These are phyloP conservation scores for Phainopepla nitens DNA, from an alignment of 2,113 vertebrate species.

Conservation along the genomic window DNA sequence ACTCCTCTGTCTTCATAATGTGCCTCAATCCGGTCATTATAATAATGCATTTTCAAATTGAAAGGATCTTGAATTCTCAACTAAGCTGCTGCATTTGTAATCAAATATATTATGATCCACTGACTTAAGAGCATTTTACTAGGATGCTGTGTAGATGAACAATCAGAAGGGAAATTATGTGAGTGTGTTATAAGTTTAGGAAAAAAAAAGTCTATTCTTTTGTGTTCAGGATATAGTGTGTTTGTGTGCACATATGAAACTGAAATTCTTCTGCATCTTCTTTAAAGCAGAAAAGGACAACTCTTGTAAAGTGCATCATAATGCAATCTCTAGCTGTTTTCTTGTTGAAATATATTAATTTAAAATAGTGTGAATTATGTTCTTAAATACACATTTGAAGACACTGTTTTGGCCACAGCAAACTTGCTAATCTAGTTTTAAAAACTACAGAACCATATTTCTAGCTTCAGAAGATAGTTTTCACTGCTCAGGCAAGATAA, in stretches of 20 bases:
- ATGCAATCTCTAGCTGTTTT: background rate
- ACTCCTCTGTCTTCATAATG: background rate
- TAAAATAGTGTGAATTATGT: background rate
- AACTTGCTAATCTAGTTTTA: background rate
- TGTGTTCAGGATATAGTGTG: background rate
- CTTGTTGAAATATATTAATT: background rate
- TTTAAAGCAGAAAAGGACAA: background rate
- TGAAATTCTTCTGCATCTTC: background rate
- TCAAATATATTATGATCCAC: background rate
- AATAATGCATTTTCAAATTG: background rate
- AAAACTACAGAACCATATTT: background rate
- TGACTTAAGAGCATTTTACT: background rate
- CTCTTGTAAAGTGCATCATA: background rate
- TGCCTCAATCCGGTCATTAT: slow-evolving; percentile 2
- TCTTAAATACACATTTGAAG: background rate
- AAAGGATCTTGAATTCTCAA: background rate
- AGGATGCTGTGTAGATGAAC: background rate
- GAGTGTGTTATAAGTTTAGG: background rate
- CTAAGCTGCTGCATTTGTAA: background rate
- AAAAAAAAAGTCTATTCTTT: background rate
- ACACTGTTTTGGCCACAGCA: background rate
- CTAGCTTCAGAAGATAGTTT: background rate
- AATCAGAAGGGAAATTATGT: background rate
- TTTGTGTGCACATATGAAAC: background rate
- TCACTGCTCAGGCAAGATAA: background rate